phyloP scores from a whole-genome alignment of 1,140 invertebrate genomes.

The Bombus fervidus region DNA sequence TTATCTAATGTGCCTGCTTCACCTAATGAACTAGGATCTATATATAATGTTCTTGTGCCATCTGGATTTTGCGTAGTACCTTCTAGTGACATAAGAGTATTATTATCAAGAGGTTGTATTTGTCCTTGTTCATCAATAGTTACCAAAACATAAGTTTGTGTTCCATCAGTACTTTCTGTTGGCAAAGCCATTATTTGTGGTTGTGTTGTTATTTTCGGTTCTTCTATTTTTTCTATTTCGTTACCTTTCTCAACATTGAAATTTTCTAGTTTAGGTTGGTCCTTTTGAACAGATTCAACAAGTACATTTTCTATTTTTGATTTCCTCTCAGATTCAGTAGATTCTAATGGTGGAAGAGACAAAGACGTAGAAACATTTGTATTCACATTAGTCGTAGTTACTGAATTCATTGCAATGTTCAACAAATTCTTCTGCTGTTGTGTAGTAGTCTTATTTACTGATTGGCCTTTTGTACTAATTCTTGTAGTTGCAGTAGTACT shows the following conservation, averaged over 20 bases:
- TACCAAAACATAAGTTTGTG: constrained; percentile 85
- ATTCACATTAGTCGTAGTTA: constrained; percentile 39
- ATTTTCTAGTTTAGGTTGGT: constrained; percentile 69
- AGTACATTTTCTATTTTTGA: constrained; percentile 58
- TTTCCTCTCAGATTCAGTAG: constrained; percentile 69
- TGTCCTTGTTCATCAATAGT: constrained; percentile 87
- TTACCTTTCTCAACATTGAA: constrained; percentile 68
- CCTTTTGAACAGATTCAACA: constrained; percentile 36
- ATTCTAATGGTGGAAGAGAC: constrained; percentile 57
- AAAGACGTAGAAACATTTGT: constrained; percentile 44
- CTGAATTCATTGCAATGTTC: constrained; percentile 60
- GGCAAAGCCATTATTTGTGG: constrained; percentile 87
- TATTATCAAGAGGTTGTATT: constrained; percentile 87
- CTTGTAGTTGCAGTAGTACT: constrained; percentile 32
- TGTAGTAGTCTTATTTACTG: constrained; percentile 19
- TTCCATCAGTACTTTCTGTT: constrained; percentile 86
- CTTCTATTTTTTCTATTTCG: constrained; percentile 70
- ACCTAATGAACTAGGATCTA: constrained; percentile 75
- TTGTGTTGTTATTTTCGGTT: constrained; percentile 79
- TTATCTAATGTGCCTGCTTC: constrained; percentile 77
- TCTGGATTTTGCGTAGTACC: constrained; percentile 76
- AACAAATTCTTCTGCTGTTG: constrained; percentile 61
- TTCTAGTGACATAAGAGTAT: constrained; percentile 82
- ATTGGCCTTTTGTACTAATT: constrained; percentile 36
- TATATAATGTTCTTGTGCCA: constrained; percentile 77